These are phyloP conservation scores for Scolanthus callimorphus DNA, from an alignment of 92 coral and sea anemone genomes.

Conservation along the genomic window DNA sequence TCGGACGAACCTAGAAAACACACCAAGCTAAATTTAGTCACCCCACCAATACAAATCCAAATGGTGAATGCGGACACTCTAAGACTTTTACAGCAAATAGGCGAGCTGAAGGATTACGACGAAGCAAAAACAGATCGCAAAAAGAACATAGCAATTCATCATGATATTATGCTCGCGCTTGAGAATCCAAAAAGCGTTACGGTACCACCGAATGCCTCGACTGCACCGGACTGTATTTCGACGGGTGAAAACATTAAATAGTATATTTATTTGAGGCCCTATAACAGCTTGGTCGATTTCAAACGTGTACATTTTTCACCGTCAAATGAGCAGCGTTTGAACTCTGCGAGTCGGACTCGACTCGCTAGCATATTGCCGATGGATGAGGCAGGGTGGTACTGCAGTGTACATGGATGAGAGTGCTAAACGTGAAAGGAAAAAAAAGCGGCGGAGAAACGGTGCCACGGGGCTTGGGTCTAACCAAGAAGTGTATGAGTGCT, in stretches of 20 bases:
- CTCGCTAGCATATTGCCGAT: no score
- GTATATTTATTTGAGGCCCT: background rate
- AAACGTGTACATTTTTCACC: conserved; percentile 5
- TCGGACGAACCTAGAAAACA: conserved; percentile 39
- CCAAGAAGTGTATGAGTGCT: no score
- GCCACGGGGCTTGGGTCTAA: no score
- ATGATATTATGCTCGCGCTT: conserved; percentile 80
- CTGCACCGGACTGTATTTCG: no score
- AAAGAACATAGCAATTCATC: conserved; percentile 68
- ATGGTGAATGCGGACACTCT: conserved; percentile 93
- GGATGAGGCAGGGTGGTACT: no score
- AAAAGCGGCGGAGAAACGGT: no score
- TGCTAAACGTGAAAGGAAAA: no score
- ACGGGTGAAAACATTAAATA: conserved; percentile 39
- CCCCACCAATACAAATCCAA: conserved; percentile 40
- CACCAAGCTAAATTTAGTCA: conserved; percentile 10
- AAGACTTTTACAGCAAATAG: conserved; percentile 86
- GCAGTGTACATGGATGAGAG: no score
- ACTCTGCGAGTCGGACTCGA: no score
- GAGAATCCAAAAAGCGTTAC: conserved; percentile 75
- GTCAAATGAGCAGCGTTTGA: no score
- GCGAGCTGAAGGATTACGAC: conserved; percentile 90
- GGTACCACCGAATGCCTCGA: no score
- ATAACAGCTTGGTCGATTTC: no score
- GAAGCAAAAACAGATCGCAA: conserved; percentile 75